Evolutionary conservation across 2,797 vertebrate genomes (phyloP), one percentile per base, ranked within the genome.

Genomic region (Alcedo quadribrachys): DNA sequence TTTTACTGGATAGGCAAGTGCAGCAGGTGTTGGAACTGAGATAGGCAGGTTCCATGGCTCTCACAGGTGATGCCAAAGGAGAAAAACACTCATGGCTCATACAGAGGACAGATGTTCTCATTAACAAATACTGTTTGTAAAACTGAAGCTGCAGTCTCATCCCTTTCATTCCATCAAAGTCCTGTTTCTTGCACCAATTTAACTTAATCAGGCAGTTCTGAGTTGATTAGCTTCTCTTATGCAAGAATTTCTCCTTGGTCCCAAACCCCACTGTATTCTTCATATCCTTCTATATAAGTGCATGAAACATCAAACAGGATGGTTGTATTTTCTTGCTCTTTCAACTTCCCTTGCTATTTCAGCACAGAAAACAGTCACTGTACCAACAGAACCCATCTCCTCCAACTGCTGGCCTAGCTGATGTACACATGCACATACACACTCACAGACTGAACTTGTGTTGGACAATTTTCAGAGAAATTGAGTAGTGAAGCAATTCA

Each of bases 391-490:
- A 24, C 8, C 0, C 12, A 46, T 54, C 14, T 15, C 8, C 18
- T 81, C 46, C 30, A 30, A 21, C 37, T 82, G 35, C 40, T 62
- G 63, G 37, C n/a, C 37, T 76, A 25, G 25, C 25, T 0, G 0
- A 1, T 81, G 24, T 18, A 37, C n/a, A 21, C 1, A 2, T 7
- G 35, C 24, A 40, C 22, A 8, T 15, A 13, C 1, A 9, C 11
- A 2, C 30, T 74, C 53, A 20, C 18, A 40, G 13, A 11, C 21
- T 51, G 32, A 54, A 15, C 48, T 68, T 33, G 42, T 14, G 9
- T 32, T 67, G 81, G 45, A 33, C 12, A 21, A 11, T 43, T 66
- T 30, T 68, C 71, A 79, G 55, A 68, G n/a, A 15, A 73, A 43
- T 6, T 5, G 10, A 51, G 37, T 15, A 6, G 19, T 60, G 57